These are phyloP conservation scores for Crypturellus undulatus DNA, from an alignment of 2,113 vertebrate species.

Conservation along the genomic window DNA sequence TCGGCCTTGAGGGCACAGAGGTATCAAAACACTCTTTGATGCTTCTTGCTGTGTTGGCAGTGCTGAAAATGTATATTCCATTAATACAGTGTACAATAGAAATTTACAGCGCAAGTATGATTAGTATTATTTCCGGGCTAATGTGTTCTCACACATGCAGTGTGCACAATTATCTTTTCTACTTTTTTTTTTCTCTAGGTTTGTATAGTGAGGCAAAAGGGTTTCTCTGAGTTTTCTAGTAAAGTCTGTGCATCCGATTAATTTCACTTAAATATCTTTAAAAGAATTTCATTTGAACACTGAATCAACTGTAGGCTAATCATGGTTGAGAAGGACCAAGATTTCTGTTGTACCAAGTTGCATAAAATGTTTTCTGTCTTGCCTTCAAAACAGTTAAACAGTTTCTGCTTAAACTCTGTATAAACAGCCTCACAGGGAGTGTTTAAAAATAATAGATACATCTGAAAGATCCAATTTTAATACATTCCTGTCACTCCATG, in stretches of 20 bases:
- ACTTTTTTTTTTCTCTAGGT: background rate
- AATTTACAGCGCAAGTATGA: background rate
- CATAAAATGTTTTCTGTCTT: background rate
- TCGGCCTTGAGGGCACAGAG: background rate
- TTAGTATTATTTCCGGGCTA: background rate
- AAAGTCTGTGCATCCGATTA: background rate
- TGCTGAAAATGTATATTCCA: background rate
- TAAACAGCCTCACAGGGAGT: background rate
- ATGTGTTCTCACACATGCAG: background rate
- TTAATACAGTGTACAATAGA: background rate
- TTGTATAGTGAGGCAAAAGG: rapidly evolving
- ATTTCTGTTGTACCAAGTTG: background rate
- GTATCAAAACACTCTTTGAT: background rate
- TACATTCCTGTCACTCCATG: background rate
- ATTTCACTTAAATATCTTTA: background rate
- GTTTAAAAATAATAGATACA: background rate
- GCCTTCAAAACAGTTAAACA: background rate
- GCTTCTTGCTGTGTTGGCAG: background rate
- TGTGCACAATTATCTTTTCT: background rate
- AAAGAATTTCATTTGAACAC: background rate
- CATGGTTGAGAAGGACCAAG: background rate
- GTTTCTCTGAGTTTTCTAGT: background rate
- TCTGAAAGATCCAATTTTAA: background rate
- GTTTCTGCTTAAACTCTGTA: background rate
- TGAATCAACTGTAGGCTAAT: background rate